Conservation (phyloP, 2,888 invertebrate species). For the Actias luna region DNA sequence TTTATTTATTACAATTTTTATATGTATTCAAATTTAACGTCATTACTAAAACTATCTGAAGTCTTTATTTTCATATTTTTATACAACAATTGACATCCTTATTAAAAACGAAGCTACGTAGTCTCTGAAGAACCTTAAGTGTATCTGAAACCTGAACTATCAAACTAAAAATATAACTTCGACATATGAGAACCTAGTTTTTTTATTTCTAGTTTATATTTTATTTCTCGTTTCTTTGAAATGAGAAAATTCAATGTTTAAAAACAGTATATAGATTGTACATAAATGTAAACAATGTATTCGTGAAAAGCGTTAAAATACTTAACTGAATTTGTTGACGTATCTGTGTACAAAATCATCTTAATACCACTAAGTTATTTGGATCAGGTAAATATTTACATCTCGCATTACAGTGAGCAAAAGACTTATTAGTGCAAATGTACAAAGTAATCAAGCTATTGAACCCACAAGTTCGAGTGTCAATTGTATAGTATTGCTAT, state of each 20-base stretch:
- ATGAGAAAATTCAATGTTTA: background rate
- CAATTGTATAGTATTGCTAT: background rate
- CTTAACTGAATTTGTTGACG: background rate
- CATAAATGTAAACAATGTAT: too few relatives aligned
- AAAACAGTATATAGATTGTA: too few relatives aligned
- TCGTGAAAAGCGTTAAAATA: background rate
- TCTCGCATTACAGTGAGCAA: background rate
- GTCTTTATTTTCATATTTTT: background rate
- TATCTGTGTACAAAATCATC: background rate
- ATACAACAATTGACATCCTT: conserved; percentile 21
- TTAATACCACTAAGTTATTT: background rate
- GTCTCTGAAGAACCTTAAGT: conserved; percentile 18
- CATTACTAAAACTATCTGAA: background rate
- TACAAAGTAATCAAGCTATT: background rate
- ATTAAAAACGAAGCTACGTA: conserved; percentile 21
- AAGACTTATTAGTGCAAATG: background rate
- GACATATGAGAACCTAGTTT: background rate
- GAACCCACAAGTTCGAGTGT: background rate
- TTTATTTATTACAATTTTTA: too few relatives aligned
- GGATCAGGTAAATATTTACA: background rate
- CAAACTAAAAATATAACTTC: background rate
- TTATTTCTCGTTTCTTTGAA: background rate
- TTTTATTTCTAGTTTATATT: background rate
- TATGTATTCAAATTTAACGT: too few relatives aligned
- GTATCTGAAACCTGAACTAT: conserved; percentile 11